These are phyloP conservation scores for Saxicola maurus DNA, from an alignment of 2,797 vertebrate genomes.

Conservation along the genomic window DNA sequence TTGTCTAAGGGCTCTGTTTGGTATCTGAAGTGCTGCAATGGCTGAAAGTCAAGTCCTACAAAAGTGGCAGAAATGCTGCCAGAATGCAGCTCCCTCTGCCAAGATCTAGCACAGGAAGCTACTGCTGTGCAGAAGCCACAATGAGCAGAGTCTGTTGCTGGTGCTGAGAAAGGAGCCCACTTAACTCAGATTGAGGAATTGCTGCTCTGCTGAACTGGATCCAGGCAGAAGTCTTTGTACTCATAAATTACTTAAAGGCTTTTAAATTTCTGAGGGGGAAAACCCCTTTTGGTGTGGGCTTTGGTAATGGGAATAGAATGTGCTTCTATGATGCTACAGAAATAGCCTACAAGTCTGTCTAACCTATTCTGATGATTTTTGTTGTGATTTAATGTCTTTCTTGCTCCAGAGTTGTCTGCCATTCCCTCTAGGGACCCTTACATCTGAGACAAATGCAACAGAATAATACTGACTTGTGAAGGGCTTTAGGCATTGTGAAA, in stretches of 20 bases:
- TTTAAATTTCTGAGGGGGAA: neutral
- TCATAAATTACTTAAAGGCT: neutral
- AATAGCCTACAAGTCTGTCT: neutral
- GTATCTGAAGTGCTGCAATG: neutral
- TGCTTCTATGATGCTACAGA: neutral
- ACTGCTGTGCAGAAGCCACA: neutral
- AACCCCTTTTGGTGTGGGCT: neutral
- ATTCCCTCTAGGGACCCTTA: neutral
- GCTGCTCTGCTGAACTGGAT: neutral
- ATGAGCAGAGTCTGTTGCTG: neutral
- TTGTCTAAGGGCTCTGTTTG: neutral
- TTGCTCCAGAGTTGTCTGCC: neutral
- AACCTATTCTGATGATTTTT: neutral
- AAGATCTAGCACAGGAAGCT: neutral
- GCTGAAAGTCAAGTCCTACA: neutral
- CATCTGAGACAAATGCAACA: neutral
- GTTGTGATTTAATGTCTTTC: neutral
- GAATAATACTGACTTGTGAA: neutral
- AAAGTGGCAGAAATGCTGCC: neutral
- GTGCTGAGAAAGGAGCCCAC: neutral
- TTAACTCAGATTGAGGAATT: neutral
- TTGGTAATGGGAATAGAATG: neutral
- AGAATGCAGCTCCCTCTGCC: neutral
- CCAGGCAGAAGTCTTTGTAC: neutral
- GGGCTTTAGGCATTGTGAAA: neutral